A percentile compares a stretch with the other conserved stretches of the same genome.
phyloP scores from a whole-genome alignment of 2,888 invertebrate genomes.

The Stenchaetothrips biformis region DNA sequence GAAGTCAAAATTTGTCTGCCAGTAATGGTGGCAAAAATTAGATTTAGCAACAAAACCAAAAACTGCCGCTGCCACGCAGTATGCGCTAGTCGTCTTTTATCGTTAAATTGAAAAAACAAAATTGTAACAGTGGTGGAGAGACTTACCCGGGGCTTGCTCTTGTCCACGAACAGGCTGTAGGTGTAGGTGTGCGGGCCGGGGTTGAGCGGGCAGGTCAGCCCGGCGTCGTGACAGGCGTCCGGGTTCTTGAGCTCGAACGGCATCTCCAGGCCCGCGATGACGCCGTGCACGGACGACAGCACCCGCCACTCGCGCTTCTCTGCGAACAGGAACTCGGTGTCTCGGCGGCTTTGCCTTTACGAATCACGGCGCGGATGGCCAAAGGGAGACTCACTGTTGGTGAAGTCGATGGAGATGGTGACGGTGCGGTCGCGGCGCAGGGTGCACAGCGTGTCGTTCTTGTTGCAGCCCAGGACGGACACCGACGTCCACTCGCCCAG shows the following conservation, averaged over 20 bases:
- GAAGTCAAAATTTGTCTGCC: too few relatives aligned
- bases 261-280: slow-evolving; percentile 4
- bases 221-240: not conserved
- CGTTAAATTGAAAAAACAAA: too few relatives aligned
- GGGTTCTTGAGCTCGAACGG: slow-evolving; percentile 13
- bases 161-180: slow-evolving; percentile 10
- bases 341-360: not conserved
- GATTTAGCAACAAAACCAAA: too few relatives aligned
- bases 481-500: not conserved
- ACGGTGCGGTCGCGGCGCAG: not conserved
- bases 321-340: not conserved
- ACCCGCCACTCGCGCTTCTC: not conserved
- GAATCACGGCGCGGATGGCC: not conserved
- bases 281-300: not conserved
- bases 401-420: slow-evolving; percentile 13
- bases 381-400: not conserved
- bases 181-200: slow-evolving; percentile 16
- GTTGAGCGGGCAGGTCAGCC: not conserved
- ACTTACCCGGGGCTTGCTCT: not conserved
- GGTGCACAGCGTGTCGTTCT: slow-evolving; percentile 4
- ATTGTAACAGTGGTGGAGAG: too few relatives aligned
- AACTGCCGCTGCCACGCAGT: too few relatives aligned
- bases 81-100: too few relatives aligned
- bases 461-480: not conserved
- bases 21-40: too few relatives aligned